These are phyloP conservation scores for Chiloscyllium plagiosum DNA, from an alignment of 2,113 vertebrate genomes.

Conservation along the genomic window DNA sequence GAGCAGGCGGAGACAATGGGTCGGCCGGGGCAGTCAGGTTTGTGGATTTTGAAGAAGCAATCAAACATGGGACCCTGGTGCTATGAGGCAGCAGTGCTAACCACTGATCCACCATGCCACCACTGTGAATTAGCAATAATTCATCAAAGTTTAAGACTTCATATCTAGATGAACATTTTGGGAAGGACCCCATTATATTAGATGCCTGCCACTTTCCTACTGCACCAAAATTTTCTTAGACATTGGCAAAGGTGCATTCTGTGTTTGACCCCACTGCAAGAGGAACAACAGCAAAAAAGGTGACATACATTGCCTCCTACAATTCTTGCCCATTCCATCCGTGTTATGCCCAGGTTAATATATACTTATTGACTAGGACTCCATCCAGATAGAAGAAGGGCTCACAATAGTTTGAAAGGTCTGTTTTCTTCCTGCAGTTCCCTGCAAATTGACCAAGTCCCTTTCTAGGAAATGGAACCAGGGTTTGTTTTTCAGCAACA, in stretches of 20 bases:
- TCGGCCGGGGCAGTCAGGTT: no score
- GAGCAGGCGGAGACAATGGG: no score
- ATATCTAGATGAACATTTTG: background rate
- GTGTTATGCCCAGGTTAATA: background rate
- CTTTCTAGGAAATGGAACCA: background rate
- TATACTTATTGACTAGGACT: background rate
- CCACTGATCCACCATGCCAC: no score
- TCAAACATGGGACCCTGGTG: no score
- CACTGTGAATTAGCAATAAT: background rate
- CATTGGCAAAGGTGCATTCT: background rate
- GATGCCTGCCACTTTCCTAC: background rate
- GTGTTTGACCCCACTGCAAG: background rate
- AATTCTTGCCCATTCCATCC: background rate
- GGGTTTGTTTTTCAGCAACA: background rate
- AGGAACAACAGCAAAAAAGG: background rate
- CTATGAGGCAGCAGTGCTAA: no score
- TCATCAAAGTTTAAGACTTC: background rate
- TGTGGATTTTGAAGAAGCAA: no score
- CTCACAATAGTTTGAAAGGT: background rate
- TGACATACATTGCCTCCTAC: background rate
- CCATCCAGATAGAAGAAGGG: background rate
- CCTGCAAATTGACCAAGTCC: background rate
- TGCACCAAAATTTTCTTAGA: background rate
- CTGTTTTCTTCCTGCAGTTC: no score
- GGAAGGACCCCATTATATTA: background rate